Percentiles rank a stretch among this genome's conserved stretches.
Evolutionary conservation across 2,888 invertebrate genomes (phyloP).

Genomic region (Eupithecia inturbata): DNA sequence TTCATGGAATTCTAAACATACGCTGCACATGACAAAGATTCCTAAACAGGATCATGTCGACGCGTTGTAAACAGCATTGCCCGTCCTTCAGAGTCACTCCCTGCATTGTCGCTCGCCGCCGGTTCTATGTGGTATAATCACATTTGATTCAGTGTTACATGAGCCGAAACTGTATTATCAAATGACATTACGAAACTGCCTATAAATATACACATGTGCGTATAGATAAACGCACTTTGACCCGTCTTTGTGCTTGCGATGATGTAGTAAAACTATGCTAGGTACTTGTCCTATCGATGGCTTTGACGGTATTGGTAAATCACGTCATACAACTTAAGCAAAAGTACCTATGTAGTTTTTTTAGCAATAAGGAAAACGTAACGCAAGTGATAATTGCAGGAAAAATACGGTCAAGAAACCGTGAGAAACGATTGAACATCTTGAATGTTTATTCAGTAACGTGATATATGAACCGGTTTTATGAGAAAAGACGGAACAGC

Average conservation of each 20-base stretch:
- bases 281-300: constrained; percentile 1
- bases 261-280: constrained; percentile 2
- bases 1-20: constrained; percentile 27
- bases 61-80: constrained; percentile 34
- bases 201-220: too few species aligned
- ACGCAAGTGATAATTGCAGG: constrained; percentile 10
- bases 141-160: constrained; percentile 46
- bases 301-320: neutral
- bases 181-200: constrained; percentile 29
- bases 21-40: constrained; percentile 12
- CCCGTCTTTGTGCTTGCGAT: constrained; percentile 26
- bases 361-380: constrained; percentile 11
- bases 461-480: constrained; percentile 8
- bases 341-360: neutral
- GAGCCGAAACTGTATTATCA: constrained; percentile 35
- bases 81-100: constrained; percentile 51
- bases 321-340: constrained; percentile 1
- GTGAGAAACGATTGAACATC: constrained; percentile 6
- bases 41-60: constrained; percentile 33
- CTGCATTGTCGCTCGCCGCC: constrained; percentile 48
- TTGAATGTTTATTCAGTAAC: constrained; percentile 2
- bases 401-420: constrained; percentile 11
- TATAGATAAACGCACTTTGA: constrained; percentile 3
- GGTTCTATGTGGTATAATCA: constrained; percentile 47
- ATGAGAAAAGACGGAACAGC: neutral